Percentiles rank a stretch among this genome's conserved stretches.
These are phyloP conservation scores for Leptonema lineaticorne DNA, from an alignment of 1,140 invertebrate species.

Conservation along the genomic window DNA sequence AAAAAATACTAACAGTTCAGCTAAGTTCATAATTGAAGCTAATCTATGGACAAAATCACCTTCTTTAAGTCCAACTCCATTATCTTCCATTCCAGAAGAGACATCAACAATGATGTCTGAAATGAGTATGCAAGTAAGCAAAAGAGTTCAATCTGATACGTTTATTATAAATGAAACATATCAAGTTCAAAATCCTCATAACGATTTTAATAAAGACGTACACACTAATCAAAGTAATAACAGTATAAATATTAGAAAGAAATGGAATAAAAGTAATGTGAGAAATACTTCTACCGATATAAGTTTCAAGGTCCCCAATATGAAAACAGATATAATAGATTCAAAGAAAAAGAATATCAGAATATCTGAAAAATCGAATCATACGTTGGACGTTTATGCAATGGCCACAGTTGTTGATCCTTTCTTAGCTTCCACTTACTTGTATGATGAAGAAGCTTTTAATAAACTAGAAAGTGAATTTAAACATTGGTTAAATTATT, in stretches of 20 bases:
- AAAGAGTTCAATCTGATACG: constrained; percentile 33
- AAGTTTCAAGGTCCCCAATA: constrained; percentile 44
- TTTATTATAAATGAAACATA: constrained; percentile 37
- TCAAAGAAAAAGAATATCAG: constrained; percentile 43
- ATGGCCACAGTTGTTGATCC: constrained; percentile 67
- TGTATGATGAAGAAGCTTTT: constrained; percentile 78
- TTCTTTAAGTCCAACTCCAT: constrained; percentile 47
- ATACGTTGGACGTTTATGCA: constrained; percentile 48
- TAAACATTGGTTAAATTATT: constrained; percentile 83
- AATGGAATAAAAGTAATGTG: constrained; percentile 19
- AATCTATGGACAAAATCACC: constrained; percentile 49
- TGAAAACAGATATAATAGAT: neutral
- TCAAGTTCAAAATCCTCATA: constrained; percentile 31
- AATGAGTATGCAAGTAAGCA: constrained; percentile 4
- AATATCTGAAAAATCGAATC: constrained; percentile 50
- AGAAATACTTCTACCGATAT: constrained; percentile 37
- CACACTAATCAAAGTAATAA: constrained; percentile 11
- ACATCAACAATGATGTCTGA: constrained; percentile 46
- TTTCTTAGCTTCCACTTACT: constrained; percentile 66
- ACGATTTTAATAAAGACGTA: neutral
- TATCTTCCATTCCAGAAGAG: constrained; percentile 55
- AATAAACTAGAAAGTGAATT: constrained; percentile 79
- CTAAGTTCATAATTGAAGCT: constrained; percentile 42
- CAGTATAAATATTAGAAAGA: neutral
- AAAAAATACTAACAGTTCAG: constrained; percentile 29